These are phyloP conservation scores for Carpatolechia fugitivella DNA, from an alignment of 2,888 invertebrate genomes.

Conservation along the genomic window DNA sequence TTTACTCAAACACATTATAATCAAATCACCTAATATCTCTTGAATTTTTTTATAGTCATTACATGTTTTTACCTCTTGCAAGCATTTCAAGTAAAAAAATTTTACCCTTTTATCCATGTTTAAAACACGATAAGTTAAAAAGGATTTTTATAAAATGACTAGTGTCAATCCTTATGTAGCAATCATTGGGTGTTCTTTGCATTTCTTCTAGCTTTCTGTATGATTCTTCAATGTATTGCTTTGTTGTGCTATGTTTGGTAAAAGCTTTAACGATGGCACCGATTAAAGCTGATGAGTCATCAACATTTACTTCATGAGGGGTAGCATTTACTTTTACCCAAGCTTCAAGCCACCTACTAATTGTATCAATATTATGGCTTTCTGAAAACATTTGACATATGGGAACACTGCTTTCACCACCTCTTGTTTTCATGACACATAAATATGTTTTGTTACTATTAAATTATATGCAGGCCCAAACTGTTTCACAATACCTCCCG, in stretches of 20 bases:
- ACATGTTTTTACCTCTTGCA: neutral
- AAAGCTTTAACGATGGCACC: slow-evolving; percentile 23
- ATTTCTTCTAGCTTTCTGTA: slow-evolving; percentile 20
- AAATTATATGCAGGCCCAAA: neutral
- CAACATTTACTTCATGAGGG: slow-evolving; percentile 13
- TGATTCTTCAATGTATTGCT: slow-evolving; percentile 21
- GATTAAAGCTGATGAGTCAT: slow-evolving; percentile 24
- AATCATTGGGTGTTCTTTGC: slow-evolving; percentile 17
- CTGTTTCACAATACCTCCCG: slow-evolving; percentile 23
- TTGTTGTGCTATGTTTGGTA: slow-evolving; percentile 21
- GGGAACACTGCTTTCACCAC: slow-evolving; percentile 17
- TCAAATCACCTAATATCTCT: slow-evolving; percentile 5
- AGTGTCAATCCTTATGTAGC: slow-evolving; percentile 21
- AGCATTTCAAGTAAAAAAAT: slow-evolving; percentile 19
- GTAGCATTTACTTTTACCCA: neutral
- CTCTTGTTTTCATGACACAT: slow-evolving; percentile 19
- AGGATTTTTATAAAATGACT: slow-evolving; percentile 14
- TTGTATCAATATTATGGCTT: slow-evolving; percentile 23
- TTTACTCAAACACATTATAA: slow-evolving; percentile 20
- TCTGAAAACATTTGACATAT: slow-evolving; percentile 24
- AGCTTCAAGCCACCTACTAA: slow-evolving; percentile 5
- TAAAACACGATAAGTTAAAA: slow-evolving; percentile 22
- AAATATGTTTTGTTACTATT: slow-evolving; percentile 19
- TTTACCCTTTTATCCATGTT: slow-evolving; percentile 21
- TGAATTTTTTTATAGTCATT: neutral